These are phyloP conservation scores for Amia ocellicauda DNA, from an alignment of 2,113 vertebrate genomes.

Conservation along the genomic window DNA sequence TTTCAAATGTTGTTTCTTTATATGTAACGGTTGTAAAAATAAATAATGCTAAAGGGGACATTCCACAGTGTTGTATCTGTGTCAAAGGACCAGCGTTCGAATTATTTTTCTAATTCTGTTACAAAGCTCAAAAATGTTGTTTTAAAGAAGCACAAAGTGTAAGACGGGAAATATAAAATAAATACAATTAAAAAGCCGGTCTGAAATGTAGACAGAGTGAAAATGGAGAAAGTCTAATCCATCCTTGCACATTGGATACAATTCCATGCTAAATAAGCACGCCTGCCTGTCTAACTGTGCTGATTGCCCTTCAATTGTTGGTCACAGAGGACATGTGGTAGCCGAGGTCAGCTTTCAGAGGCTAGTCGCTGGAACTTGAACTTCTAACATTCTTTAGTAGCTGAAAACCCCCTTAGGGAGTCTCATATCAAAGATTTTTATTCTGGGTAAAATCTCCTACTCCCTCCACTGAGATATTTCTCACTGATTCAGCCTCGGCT, in stretches of 20 bases:
- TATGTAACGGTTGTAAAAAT: too few relatives aligned
- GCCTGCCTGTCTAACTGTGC: conserved; percentile 19
- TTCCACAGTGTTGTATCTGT: too few relatives aligned
- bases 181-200: background rate
- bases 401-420: conserved; percentile 40
- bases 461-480: conserved; percentile 16
- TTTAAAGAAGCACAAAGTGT: too few relatives aligned
- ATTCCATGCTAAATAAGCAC: conserved; percentile 13
- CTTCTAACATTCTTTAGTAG: conserved; percentile 50
- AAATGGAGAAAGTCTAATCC: background rate
- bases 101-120: too few relatives aligned
- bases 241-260: conserved; percentile 12
- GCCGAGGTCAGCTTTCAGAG: conserved; percentile 59
- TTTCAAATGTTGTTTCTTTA: too few relatives aligned
- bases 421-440: conserved; percentile 48
- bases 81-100: too few relatives aligned
- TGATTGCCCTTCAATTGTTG: conserved; percentile 48
- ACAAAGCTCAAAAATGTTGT: too few relatives aligned
- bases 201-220: background rate
- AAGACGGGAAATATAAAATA: background rate
- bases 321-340: conserved; percentile 53
- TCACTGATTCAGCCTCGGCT: conserved; percentile 5
- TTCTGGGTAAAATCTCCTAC: conserved; percentile 39
- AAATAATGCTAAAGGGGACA: too few relatives aligned
- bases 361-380: conserved; percentile 55